Evolutionary conservation across 2,888 invertebrate species (phyloP), one percentile per base, ranked within the genome.

Genomic region (Drosophila infuscata): DNA sequence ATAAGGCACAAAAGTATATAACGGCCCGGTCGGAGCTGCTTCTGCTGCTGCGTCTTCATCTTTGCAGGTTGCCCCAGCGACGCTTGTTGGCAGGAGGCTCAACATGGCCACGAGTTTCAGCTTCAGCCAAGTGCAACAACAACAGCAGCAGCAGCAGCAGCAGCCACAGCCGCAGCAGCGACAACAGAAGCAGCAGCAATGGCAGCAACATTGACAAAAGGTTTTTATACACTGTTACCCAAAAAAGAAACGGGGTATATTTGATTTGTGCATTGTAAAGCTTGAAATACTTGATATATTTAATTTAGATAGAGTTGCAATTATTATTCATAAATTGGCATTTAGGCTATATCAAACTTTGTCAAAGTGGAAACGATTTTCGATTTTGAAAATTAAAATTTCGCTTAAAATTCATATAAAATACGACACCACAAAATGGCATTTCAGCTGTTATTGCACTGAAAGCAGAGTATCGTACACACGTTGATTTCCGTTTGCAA

Each of bases 1-100:
- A 82, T 89, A 87, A 84, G 82, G 71, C 51, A 62, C 62, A 48
- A 56, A 75, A 88, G 84, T 83, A 83, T 85, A 88, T 83, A 83
- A 88, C 65, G 74, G 74, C 76, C 53, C 65, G 66, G 67, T 53
- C 59, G 60, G 33, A 70, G 73, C 70, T 82, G 72, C 54, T 49
- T 5, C 20, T 46, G 30, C 25, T 63, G 74, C 83, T 82, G 86
- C 77, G 85, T 76, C 88, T 79, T 84, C 74, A 79, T 79, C 79
- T 79, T 72, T 76, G 61, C 71, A 66, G 59, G 70, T 81, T 83
- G 74, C 67, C 46, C 59, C 69, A 54, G 49, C 60, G 68, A 79
- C 80, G 56, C 38, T 4, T 51, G 35, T 29, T 33, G 57, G 53
- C 65, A 67, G 72, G 56, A 38, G 83, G 67, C 82, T 77, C 86